A percentile compares a stretch with the other conserved stretches of the same genome.
phyloP scores from a whole-genome alignment of 2,888 invertebrate species.

The Catocala nupta region DNA sequence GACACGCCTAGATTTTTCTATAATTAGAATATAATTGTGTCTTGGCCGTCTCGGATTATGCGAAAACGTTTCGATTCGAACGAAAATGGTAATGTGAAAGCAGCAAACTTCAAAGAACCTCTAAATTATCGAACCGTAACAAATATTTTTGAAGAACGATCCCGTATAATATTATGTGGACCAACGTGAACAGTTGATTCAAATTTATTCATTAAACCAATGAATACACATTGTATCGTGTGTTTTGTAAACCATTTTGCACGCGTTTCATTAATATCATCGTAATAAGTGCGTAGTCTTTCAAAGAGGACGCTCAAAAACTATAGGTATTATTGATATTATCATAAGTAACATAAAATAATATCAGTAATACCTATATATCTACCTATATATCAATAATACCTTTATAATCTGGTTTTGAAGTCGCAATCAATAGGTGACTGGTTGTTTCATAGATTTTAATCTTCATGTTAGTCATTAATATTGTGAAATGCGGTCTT shows the following conservation, averaged over 20 bases:
- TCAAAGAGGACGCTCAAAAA: no score
- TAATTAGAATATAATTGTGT: conserved; percentile 68
- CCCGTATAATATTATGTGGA: not conserved
- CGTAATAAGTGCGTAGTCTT: not conserved
- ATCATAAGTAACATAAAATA: no score
- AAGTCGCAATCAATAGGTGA: no score
- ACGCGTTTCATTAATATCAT: conserved; percentile 18
- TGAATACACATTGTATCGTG: conserved; percentile 55
- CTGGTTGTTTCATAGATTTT: no score
- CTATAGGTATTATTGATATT: no score
- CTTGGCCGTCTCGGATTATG: conserved; percentile 56
- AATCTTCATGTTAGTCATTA: no score
- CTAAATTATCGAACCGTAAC: not conserved
- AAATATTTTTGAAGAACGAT: not conserved
- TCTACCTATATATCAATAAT: no score
- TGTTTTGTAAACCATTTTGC: conserved; percentile 39
- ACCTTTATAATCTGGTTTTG: no score
- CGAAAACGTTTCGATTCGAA: conserved; percentile 1
- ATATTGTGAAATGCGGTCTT: no score
- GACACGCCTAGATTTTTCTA: conserved; percentile 71
- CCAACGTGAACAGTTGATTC: conserved; percentile 34
- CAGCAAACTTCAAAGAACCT: not conserved
- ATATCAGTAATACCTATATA: no score
- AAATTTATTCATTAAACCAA: conserved; percentile 59
- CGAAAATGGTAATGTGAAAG: not conserved